A percentile compares a stretch with the other conserved stretches of the same genome.
phyloP scores from a whole-genome alignment of 2,888 invertebrate species.

The Perithous albicinctus region DNA sequence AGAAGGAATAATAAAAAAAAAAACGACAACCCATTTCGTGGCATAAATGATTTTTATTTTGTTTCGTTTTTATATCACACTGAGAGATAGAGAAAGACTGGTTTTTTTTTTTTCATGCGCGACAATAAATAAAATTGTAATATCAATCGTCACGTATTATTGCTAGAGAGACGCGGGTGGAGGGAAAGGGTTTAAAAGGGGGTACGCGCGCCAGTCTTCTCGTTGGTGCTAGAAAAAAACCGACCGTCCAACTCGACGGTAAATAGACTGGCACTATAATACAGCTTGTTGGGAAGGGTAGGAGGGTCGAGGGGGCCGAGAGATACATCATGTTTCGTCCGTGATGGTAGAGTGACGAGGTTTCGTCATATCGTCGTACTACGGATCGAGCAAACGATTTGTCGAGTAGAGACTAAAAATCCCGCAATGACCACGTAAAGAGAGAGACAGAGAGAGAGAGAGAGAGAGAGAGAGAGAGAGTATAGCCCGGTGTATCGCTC shows the following conservation, averaged over 20 bases:
- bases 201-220: slow-evolving; percentile 69
- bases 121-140: slow-evolving; percentile 78
- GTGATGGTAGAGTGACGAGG: slow-evolving; percentile 28
- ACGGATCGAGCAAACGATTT: slow-evolving; percentile 43
- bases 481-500: slow-evolving; percentile 6
- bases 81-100: slow-evolving; percentile 75
- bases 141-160: slow-evolving; percentile 75
- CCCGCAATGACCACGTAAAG: slow-evolving; percentile 3
- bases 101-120: slow-evolving; percentile 69
- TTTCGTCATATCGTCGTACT: slow-evolving; percentile 21
- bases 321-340: slow-evolving; percentile 41
- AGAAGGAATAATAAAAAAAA: slow-evolving; percentile 5
- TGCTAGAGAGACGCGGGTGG: slow-evolving; percentile 65
- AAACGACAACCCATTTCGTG: slow-evolving; percentile 61
- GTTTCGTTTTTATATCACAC: slow-evolving; percentile 70
- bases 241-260: slow-evolving; percentile 40
- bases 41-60: slow-evolving; percentile 74
- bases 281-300: slow-evolving; percentile 38
- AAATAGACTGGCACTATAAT: slow-evolving; percentile 53
- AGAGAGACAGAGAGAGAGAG: no score
- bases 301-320: not conserved
- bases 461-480: no score
- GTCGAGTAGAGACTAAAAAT: slow-evolving; percentile 25
- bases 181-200: slow-evolving; percentile 59
- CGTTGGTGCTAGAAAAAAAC: slow-evolving; percentile 63